Base-by-base conservation (phyloP, 2,797 vertebrate genomes). In the Sebastes iracundus region DNA sequence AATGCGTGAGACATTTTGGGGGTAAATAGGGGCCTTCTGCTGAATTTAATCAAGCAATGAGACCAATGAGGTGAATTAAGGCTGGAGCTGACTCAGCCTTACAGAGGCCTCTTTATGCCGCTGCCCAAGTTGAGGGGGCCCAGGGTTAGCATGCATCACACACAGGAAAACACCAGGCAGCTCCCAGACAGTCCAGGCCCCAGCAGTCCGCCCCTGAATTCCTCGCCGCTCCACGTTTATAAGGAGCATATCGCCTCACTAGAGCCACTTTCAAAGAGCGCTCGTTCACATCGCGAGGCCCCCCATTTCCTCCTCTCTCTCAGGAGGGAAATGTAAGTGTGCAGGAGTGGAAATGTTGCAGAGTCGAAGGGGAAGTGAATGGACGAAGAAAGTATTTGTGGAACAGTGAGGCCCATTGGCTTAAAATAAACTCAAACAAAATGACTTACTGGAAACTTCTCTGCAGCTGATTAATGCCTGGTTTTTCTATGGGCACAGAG, bases 311-410 rank as follows among this genome's bases (percentile, higher is more conserved):
- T 95, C 92, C 81, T 69, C 81, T 82, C 86, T 94, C 92, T 95
- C 94, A 91, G 87, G 93, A 93, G 93, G 91, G 91, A 94, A 93
- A 94, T 90, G 92, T 93, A 94, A 94, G 93, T 88, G 90, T 95
- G 92, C 90, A 85, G 85, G 75, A 90, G 87, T 94, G 92, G 90
- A 95, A 95, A 93, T 90, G 93, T 91, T 91, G 87, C 92, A 85
- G 82, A 84, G 93, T 74, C 25, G 61, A 65, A 85, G 85, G 92
- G 92, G 93, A 93, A 92, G 89, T 92, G 84, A 84, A 89, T 70
- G 83, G 86, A 85, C 32, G 90, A 93, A 91, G 90, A 93, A 92
- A 92, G 90, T 94, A 94, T 95, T 95, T 94, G 93, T 92, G 91
- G 94, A 94, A 83, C 88, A 77, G 84, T 91, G 91, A 92, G 88